Base-by-base conservation (phyloP, 2,113 vertebrate species). In the Aramus guarauna region DNA sequence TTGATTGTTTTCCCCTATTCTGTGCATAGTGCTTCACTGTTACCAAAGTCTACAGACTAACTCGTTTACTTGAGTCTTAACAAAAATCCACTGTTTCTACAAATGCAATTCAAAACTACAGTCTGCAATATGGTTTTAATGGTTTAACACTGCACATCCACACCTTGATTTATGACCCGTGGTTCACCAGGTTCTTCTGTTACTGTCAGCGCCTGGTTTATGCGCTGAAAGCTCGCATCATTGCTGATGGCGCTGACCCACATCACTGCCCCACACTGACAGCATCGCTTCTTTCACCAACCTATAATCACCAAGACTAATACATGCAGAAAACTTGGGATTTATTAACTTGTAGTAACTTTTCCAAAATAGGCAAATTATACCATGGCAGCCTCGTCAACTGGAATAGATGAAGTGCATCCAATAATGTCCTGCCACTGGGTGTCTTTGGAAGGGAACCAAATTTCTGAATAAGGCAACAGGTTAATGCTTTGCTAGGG, bases 21-120 rank as follows among this genome's bases (percentile, higher is more conserved):
- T 86, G 78, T 66, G 56, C 92, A 95, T 59, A 96, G 91, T 43
- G 77, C 90, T 71, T 26, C 78, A 78, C 78, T 95, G 93, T 73
- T 71, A 50, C 45, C 82, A 79, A 36, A 63, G 88, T 56, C 90
- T 64, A 83, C 23, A 63, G 82, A 78, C 58, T 62, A 26, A 50
- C 72, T 91, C 50, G 2, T 67, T 68, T 56, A 67, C 78, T 87
- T n/a, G 13, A 73, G 62, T 30, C 72, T 79, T 23, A 63, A 96
- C 77, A 94, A 75, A 87, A 97, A 85, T 66, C 52, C 55, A 64
- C 81, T 95, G 83, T 94, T 92, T 63, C 86, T 50, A 22, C 78
- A 68, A 75, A 63, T 15, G 84, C 36, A 87, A 72, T 56, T 77
- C 86, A 75, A 87, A 93, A 58, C 79, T 91, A 6, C n/a, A 27